Base-by-base conservation (phyloP, 2,113 vertebrate species). In the Catharus fuscescens region DNA sequence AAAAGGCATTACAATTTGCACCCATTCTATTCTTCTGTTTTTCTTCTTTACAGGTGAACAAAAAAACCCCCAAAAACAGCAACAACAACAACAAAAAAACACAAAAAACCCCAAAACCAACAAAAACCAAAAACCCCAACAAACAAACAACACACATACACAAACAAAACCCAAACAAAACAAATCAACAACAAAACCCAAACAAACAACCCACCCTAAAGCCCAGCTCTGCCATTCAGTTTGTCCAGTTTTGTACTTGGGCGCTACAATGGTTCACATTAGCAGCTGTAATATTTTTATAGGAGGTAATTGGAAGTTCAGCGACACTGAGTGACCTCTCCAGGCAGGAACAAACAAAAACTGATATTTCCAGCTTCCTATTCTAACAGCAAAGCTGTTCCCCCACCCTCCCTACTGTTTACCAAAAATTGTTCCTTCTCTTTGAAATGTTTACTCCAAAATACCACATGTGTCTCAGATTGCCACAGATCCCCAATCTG, bases 281-380 rank as follows among this genome's bases (percentile, higher is more conserved):
- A 88, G 79, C 44, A 79, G 61, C 52, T 79, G 65, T 48, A 91
- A 80, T 88, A 67, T 48, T 89, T 96, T 92, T 88, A 93, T 40
- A 71, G 76, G 47, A 83, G 76, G 88, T 67, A 95, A 74, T 79
- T 95, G 79, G 71, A 88, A 96, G 85, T 92, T 96, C 74, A 94
- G 77, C 93, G 67, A 87, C 70, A 77, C 73, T 59, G 64, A 73
- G 71, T 36, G 29, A 94, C 76, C 81, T 83, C 71, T 83, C 74
- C 60, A 67, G 1, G 12, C 44, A 92, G 64, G 54, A 93, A 56
- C 67, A 90, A 96, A 94, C 94, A 95, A 93, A 94, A 93, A 42
- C 40, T 40, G 93, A 92, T 82, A 47, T 88, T 96, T 79, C 62
- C 71, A 92, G 34, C 28, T 94, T 93, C 88, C 90, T 92, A 34